Evolutionary conservation across 2,113 vertebrate genomes (phyloP).

Genomic region (Microtus pennsylvanicus): DNA sequence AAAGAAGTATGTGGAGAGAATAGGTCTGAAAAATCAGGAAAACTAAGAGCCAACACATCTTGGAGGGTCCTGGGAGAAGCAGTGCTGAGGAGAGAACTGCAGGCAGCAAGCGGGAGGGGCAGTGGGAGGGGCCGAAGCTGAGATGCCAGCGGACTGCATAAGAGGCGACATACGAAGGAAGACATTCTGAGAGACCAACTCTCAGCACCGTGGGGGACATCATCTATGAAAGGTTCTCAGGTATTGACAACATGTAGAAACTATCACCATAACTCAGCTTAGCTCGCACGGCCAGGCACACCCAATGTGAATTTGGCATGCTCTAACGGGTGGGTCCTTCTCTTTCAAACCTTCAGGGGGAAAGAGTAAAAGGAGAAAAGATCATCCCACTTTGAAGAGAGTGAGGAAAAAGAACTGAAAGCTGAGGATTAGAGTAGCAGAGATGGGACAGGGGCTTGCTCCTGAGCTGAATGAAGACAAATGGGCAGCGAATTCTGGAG

Average conservation of each 20-base stretch:
- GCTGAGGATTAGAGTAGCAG: slow-evolving; percentile 64
- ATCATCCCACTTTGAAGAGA: not conserved
- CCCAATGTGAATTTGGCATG: fast-evolving
- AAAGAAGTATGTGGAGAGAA: not conserved
- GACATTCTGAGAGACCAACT: not conserved
- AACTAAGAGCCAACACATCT: not conserved
- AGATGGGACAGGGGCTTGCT: slow-evolving; percentile 72
- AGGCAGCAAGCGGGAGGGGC: not conserved
- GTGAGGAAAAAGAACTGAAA: slow-evolving; percentile 28
- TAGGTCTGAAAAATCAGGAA: not conserved
- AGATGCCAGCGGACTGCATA: not conserved
- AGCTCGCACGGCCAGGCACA: not conserved
- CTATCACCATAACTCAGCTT: not conserved
- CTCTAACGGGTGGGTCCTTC: not conserved
- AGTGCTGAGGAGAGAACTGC: not conserved
- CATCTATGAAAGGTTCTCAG: fast-evolving
- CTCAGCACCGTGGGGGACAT: not conserved
- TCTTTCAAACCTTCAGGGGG: not conserved
- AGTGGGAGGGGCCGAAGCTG: no score
- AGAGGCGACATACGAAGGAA: not conserved
- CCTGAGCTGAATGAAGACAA: slow-evolving; percentile 84
- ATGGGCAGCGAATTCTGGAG: slow-evolving; percentile 81
- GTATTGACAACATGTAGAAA: not conserved
- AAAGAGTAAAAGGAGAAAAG: not conserved
- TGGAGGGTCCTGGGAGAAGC: not conserved